Evolutionary conservation across 2,888 invertebrate genomes (phyloP), one percentile per base, ranked within the genome.

Genomic region (Ischnura elegans): DNA sequence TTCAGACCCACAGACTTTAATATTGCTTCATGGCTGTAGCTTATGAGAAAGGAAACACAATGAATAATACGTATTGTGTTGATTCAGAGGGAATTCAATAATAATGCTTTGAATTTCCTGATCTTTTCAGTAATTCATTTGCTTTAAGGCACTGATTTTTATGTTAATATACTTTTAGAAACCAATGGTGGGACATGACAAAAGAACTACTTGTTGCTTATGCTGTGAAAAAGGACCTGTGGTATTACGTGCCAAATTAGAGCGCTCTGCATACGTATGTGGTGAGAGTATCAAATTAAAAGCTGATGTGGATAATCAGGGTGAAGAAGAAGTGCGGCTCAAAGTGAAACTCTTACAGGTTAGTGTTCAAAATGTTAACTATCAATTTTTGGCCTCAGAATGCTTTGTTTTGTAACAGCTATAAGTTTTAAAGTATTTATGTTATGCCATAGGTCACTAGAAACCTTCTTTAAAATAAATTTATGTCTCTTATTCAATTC

Each of bases 231-330:
- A 97, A 94, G 97, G 97, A 42, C 97, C 97, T 16, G 97, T 98
- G 0, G 97, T 97, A 76, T 96, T 98, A 93, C 96, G 97, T 94
- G 97, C 97, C 66, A 97, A 97, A 93, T 96, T 98, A 93, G 98
- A 98, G 95, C 96, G 98, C 94, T 97, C 97, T 13, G 98, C 98
- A 36, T 98, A 98, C 95, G 98, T 98, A 93, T 97, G 97, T 95
- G 97, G 97, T 13, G 98, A 98, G 95, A 97, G 97, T 94, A 96
- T 98, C 94, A 97, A 97, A 95, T 95, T 98, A 87, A 97, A 97
- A 95, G 97, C 97, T 51, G 97, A 97, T 94, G 97, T 98, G 94
- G 97, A 97, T 96, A 98, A 98, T 96, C 97, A 97, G 95, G 96
- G 97, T 94, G 96, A 97, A 94, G 97, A 97, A 95, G 96, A 96